Conservation (phyloP, 2,797 vertebrate genomes). For the Synanceia verrucosa region DNA sequence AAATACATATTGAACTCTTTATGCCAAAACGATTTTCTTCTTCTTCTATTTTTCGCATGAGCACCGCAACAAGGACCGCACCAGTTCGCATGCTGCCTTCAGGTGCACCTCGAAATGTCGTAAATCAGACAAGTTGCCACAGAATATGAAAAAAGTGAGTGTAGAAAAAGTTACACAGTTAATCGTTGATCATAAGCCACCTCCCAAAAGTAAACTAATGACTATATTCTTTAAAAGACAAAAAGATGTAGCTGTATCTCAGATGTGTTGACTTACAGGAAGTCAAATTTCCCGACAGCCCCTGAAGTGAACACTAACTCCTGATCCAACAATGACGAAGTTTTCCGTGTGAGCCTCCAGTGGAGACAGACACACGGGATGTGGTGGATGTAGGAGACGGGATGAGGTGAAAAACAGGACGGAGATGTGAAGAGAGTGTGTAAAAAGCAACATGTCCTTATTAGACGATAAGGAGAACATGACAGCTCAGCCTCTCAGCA, state of each 20-base stretch:
- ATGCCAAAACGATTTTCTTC: fast-evolving
- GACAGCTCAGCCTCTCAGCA: constrained; percentile 45
- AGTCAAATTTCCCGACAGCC: neutral
- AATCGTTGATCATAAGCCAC: neutral
- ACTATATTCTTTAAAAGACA: neutral
- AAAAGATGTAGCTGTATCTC: fast-evolving
- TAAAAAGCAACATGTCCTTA: neutral
- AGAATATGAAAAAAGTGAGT: neutral
- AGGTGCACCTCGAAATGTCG: neutral
- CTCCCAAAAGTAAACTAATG: fast-evolving
- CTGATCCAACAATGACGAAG: constrained; percentile 22
- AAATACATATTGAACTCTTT: neutral
- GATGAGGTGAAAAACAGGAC: constrained; percentile 13
- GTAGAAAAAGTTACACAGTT: neutral
- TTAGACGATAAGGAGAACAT: constrained; percentile 48
- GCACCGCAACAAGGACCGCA: neutral
- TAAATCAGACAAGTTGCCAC: fast-evolving
- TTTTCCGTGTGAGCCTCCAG: constrained; percentile 14
- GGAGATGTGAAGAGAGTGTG: constrained; percentile 33
- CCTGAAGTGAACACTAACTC: constrained; percentile 31
- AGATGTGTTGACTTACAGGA: neutral
- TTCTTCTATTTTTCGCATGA: too few species aligned
- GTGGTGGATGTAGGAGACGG: constrained; percentile 39
- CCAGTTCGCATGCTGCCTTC: constrained; percentile 31
- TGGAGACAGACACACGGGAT: constrained; percentile 3